phyloP scores from a whole-genome alignment of 2,888 invertebrate genomes.

The Melinopterus prodromus region DNA sequence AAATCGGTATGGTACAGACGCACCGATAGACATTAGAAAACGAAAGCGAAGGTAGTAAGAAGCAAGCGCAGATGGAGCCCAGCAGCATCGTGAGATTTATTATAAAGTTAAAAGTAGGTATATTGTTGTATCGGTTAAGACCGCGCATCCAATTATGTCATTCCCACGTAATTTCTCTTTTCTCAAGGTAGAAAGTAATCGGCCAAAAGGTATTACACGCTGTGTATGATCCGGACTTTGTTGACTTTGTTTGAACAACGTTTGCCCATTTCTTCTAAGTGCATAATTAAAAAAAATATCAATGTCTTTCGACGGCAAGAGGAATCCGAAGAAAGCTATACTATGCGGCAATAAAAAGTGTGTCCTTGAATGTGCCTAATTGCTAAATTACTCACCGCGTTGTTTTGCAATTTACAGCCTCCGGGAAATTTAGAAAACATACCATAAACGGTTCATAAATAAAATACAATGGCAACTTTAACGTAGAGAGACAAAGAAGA shows the following conservation, averaged over 20 bases:
- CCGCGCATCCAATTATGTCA: not conserved
- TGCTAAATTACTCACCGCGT: too few relatives aligned
- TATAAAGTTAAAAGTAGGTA: not conserved
- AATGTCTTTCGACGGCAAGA: not conserved
- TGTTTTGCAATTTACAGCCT: too few relatives aligned
- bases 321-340: not conserved
- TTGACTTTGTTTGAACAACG: not conserved
- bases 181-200: not conserved
- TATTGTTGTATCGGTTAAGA: not conserved
- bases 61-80: not conserved
- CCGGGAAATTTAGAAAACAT: too few relatives aligned
- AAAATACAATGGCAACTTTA: too few relatives aligned
- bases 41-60: not conserved
- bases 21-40: not conserved
- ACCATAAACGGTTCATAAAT: too few relatives aligned
- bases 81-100: not conserved
- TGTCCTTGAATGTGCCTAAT: too few relatives aligned
- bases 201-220: not conserved
- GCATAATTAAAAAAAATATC: not conserved
- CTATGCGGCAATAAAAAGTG: not conserved
- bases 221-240: not conserved
- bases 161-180: constrained; percentile 4
- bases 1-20: not conserved
- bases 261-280: not conserved
- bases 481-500: too few relatives aligned